Conservation (phyloP, 1,140 invertebrate genomes). For the Octopus sinensis region DNA sequence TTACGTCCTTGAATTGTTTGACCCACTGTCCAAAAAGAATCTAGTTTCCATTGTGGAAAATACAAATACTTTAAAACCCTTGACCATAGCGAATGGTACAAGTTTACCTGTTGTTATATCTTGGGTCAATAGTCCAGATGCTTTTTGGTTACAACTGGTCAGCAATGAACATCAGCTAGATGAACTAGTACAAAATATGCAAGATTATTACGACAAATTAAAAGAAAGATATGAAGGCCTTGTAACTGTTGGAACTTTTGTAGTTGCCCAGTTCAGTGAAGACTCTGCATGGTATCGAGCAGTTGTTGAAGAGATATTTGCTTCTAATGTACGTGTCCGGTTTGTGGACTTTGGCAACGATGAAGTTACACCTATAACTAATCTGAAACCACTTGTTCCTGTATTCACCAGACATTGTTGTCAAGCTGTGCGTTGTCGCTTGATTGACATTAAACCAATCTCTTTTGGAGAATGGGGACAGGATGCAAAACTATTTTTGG, state of each 20-base stretch:
- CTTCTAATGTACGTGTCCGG: conserved; percentile 66
- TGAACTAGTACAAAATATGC: conserved; percentile 55
- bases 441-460: conserved; percentile 14
- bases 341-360: conserved; percentile 72
- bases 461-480: background rate
- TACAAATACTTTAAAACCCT: background rate
- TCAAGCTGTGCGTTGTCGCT: conserved; percentile 37
- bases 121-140: conserved; percentile 51
- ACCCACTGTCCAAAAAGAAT: conserved; percentile 12
- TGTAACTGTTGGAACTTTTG: conserved; percentile 56
- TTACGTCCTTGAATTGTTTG: conserved; percentile 30
- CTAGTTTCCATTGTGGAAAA: background rate
- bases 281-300: conserved; percentile 77
- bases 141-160: conserved; percentile 60
- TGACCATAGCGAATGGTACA: background rate
- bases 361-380: conserved; percentile 41
- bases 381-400: conserved; percentile 28
- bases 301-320: conserved; percentile 63
- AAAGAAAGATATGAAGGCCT: conserved; percentile 15
- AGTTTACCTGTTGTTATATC: conserved; percentile 36
- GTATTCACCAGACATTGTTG: conserved; percentile 30
- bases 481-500: background rate
- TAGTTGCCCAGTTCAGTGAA: conserved; percentile 69
- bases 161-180: conserved; percentile 53
- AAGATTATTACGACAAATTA: conserved; percentile 36